A percentile compares a stretch with the other conserved stretches of the same genome.
These are phyloP conservation scores for Nesometra sesokonis DNA, from an alignment of 35 echinoderm and acorn worm species.

Conservation along the genomic window DNA sequence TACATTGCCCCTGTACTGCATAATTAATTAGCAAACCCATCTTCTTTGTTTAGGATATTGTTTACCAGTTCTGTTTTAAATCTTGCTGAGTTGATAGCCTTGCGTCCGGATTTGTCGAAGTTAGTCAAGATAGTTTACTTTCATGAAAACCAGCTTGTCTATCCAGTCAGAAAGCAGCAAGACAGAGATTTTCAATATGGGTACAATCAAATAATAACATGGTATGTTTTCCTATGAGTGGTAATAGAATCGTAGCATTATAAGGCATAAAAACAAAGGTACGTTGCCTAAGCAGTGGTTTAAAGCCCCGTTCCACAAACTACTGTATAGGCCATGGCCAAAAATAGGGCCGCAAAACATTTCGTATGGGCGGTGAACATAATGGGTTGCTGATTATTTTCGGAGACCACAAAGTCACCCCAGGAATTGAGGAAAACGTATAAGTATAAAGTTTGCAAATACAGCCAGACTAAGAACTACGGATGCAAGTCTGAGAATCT, in stretches of 20 bases:
- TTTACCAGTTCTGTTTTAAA: constrained; percentile 95
- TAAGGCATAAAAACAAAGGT: neutral
- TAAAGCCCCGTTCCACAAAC: no score
- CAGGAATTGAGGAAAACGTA: no score
- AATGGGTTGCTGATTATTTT: no score
- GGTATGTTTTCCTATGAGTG: constrained; percentile 60
- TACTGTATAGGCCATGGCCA: no score
- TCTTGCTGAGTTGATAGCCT: constrained; percentile 76
- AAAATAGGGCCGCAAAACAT: no score
- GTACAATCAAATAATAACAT: constrained; percentile 96
- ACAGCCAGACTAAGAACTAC: no score
- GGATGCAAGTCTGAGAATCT: no score
- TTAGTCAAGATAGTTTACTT: constrained; percentile 84
- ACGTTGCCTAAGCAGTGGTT: no score
- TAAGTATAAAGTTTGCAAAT: no score
- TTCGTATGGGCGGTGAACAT: no score
- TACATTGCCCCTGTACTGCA: neutral
- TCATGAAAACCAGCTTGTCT: constrained; percentile 95
- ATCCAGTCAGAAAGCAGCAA: constrained; percentile 90
- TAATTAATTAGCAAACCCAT: neutral
- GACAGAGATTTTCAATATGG: constrained; percentile 98
- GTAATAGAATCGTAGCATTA: no score
- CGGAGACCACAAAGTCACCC: no score
- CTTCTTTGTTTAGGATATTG: constrained; percentile 39
- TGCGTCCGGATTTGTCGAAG: constrained; percentile 51